phyloP scores from a whole-genome alignment of 2,888 invertebrate genomes.

The Brachyptera risi region DNA sequence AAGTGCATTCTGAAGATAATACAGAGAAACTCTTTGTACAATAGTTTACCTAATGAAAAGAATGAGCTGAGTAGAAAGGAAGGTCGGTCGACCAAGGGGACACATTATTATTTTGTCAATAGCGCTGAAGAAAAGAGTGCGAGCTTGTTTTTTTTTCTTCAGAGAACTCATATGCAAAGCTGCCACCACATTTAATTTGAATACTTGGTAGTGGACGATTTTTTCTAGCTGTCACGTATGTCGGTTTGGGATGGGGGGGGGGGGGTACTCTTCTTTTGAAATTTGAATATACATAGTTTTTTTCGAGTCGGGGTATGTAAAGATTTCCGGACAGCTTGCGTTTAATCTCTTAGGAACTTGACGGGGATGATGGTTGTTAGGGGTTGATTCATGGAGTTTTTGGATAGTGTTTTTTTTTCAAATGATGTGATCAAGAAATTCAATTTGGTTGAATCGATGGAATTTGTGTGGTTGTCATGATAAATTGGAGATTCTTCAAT shows the following conservation, averaged over 20 bases:
- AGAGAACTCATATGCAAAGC: conserved; percentile 9
- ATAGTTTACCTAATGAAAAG: conserved; percentile 21
- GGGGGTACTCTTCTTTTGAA: background rate
- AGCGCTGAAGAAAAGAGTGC: background rate
- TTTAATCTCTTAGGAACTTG: no score
- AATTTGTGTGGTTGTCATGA: no score
- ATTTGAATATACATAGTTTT: background rate
- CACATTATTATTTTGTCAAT: background rate
- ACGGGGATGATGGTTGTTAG: no score
- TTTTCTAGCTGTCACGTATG: conserved; percentile 7
- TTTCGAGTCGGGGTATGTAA: no score
- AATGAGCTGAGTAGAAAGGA: background rate
- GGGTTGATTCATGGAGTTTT: background rate
- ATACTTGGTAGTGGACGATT: conserved; percentile 5
- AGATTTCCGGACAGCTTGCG: no score
- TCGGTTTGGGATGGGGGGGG: background rate
- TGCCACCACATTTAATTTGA: conserved; percentile 26
- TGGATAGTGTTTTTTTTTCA: background rate
- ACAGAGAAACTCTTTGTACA: conserved; percentile 11
- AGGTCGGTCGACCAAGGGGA: background rate
- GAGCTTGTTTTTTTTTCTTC: background rate
- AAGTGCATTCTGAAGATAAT: conserved; percentile 12
- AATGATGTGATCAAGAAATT: background rate
- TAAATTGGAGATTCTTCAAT: background rate
- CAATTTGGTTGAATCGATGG: no score